Conservation (phyloP, 2,797 vertebrate genomes). For the Macrochelys suwanniensis region DNA sequence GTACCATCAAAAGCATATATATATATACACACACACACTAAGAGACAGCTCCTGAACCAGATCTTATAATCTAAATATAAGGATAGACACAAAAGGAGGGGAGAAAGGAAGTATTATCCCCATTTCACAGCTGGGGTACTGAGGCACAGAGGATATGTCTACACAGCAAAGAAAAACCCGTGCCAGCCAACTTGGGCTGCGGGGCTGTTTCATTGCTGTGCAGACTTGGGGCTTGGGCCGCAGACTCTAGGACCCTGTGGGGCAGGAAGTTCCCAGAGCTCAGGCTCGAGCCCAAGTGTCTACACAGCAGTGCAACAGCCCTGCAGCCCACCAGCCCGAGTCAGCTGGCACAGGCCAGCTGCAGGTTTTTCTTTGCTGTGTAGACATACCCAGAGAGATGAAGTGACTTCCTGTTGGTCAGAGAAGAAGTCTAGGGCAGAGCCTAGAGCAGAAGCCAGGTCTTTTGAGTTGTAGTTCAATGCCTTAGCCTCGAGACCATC, state of each 20-base stretch:
- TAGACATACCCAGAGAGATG: neutral
- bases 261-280: neutral
- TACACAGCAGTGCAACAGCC: neutral
- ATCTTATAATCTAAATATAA: neutral
- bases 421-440: neutral
- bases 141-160: neutral
- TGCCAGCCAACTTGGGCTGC: neutral
- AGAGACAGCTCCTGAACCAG: neutral
- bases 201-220: neutral
- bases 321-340: neutral
- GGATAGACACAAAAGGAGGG: neutral
- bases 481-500: neutral
- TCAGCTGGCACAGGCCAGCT: neutral
- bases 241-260: neutral
- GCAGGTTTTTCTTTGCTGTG: neutral
- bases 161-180: neutral
- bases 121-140: neutral
- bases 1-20: neutral
- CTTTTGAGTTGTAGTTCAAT: accelerated
- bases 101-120: neutral
- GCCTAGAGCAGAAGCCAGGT: neutral
- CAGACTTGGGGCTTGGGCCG: neutral
- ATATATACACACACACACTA: neutral
- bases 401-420: neutral
- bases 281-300: neutral